Conservation (phyloP, 2,113 vertebrate genomes). For the Mus spicilegus region DNA sequence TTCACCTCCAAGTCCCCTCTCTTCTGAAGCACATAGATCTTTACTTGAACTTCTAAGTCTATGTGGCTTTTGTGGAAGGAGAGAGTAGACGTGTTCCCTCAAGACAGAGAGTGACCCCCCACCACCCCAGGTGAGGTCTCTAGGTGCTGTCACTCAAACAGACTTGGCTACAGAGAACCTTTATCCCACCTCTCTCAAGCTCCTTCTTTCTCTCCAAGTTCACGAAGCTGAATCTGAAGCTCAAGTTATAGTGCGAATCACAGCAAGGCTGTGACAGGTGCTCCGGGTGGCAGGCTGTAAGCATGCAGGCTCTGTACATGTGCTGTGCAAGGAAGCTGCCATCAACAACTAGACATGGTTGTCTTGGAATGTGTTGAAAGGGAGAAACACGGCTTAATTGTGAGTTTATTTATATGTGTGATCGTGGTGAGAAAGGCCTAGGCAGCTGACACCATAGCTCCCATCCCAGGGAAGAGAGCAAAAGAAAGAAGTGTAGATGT, state of each 20-base stretch:
- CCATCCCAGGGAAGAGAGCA: slow-evolving; percentile 45
- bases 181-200: accelerated
- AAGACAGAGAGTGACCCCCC: background rate
- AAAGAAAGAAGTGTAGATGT: slow-evolving; percentile 14
- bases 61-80: background rate
- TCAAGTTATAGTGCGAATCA: background rate
- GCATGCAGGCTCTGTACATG: accelerated
- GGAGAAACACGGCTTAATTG: background rate
- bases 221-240: background rate
- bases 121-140: background rate
- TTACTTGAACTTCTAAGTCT: background rate
- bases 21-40: background rate
- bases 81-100: accelerated
- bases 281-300: background rate
- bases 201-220: background rate
- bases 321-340: background rate
- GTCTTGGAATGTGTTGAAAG: background rate
- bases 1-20: background rate
- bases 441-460: background rate
- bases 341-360: background rate
- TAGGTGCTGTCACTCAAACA: background rate
- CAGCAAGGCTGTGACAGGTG: background rate
- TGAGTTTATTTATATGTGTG: slow-evolving; percentile 48
- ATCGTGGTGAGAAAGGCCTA: slow-evolving; percentile 36
- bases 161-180: background rate